Evolutionary conservation across 2,888 invertebrate genomes (phyloP).

Genomic region (Apodemia mormo): DNA sequence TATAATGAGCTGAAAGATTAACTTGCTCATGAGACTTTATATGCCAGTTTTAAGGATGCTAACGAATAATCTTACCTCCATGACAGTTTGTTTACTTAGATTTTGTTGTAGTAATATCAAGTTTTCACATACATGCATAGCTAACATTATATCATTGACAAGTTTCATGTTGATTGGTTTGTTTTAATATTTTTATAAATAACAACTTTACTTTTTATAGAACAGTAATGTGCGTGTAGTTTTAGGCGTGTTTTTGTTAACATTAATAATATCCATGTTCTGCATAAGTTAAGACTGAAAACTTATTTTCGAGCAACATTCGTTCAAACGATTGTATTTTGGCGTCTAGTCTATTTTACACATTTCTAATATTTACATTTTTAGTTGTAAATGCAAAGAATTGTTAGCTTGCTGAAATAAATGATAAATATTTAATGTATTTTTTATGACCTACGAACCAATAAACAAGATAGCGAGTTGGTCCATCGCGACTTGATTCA

Average conservation of each 20-base stretch:
- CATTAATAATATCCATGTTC: slow-evolving; percentile 21
- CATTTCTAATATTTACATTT: slow-evolving; percentile 33
- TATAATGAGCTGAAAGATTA: too few species aligned
- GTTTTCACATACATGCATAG: too few species aligned
- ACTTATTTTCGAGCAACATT: slow-evolving; percentile 21
- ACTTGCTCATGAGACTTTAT: too few species aligned
- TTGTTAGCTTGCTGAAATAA: slow-evolving; percentile 34
- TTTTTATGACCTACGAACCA: neutral
- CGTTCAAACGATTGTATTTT: slow-evolving; percentile 27
- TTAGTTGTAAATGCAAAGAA: slow-evolving; percentile 30
- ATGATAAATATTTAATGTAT: slow-evolving; percentile 12
- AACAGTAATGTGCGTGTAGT: neutral
- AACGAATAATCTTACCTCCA: too few species aligned
- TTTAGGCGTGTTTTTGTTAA: slow-evolving; percentile 9
- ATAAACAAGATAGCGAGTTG: too few species aligned
- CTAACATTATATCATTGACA: too few species aligned
- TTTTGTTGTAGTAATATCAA: too few species aligned
- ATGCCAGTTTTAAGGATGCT: too few species aligned
- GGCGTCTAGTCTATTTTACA: slow-evolving; percentile 42
- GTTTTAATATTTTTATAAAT: neutral
- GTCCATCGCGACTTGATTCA: too few species aligned
- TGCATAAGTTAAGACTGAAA: slow-evolving; percentile 30
- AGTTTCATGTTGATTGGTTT: neutral
- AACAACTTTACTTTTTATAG: neutral
- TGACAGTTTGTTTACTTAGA: too few species aligned